Conservation (phyloP, 2,888 invertebrate species). For the Malachius bipustulatus region DNA sequence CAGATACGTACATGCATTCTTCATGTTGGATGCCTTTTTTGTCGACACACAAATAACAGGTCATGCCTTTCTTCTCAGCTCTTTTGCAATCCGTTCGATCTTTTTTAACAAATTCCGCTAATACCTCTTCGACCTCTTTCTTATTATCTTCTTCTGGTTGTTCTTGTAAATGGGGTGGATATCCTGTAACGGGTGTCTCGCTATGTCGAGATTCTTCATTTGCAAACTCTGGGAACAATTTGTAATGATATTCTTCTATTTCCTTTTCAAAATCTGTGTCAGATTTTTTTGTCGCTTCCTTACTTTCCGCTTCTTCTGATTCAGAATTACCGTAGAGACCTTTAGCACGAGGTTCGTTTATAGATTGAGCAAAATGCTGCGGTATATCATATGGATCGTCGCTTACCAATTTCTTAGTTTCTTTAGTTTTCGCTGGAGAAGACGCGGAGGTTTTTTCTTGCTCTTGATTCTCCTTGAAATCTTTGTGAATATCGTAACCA, state of each 20-base stretch:
- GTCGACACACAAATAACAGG: constrained; percentile 61
- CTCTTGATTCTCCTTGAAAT: too few species aligned
- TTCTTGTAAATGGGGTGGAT: constrained; percentile 8
- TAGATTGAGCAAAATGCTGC: constrained; percentile 7
- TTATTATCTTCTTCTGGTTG: constrained; percentile 41
- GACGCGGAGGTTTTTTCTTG: too few species aligned
- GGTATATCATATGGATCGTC: constrained; percentile 20
- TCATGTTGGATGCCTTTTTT: constrained; percentile 59
- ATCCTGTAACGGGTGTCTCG: constrained; percentile 23
- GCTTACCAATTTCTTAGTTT: constrained; percentile 11
- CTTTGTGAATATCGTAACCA: background rate
- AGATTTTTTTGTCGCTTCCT: constrained; percentile 24
- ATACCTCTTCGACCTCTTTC: constrained; percentile 55
- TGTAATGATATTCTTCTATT: constrained; percentile 39
- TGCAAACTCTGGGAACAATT: constrained; percentile 35
- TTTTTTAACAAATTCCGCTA: constrained; percentile 61
- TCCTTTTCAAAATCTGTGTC: constrained; percentile 39
- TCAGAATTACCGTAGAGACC: constrained; percentile 18
- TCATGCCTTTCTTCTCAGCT: constrained; percentile 61
- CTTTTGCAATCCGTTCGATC: constrained; percentile 62
- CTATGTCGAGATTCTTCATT: constrained; percentile 30
- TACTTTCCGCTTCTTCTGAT: constrained; percentile 13
- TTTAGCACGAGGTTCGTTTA: background rate
- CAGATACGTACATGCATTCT: constrained; percentile 67
- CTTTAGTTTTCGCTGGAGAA: too few species aligned